Evolutionary conservation across 2,888 invertebrate genomes (phyloP), one percentile per base, ranked within the genome.

Genomic region (Ornithoptera priamus): DNA sequence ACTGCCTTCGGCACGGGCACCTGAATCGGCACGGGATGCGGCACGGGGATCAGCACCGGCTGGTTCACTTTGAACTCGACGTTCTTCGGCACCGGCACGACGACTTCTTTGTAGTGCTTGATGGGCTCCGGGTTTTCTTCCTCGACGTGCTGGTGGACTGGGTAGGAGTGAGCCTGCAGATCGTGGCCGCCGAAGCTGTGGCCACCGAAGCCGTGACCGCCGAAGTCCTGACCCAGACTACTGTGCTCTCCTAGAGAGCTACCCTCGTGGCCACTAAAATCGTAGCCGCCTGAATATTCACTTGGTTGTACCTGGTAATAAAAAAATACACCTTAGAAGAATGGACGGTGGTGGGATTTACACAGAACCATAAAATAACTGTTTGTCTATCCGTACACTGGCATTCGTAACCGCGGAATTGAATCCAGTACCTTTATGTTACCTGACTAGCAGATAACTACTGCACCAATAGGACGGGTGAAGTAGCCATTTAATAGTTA

Each of bases 1-100:
- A 95, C 92, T 0, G 95, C 95, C 75, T 94, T 95, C 0, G 95
- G 94, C 0, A 96, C 95, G 1, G 95, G 95, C 0, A 95, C 90
- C 53, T 95, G 94, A 1, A 95, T 95, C 0, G 95, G 95, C 39
- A 95, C 94, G 0, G 95, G 95, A 73, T 95, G 95, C 0, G 94
- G 93, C 0, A 94, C 93, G 0, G 94, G 94, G 0, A 94, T 93
- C 0, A 94, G 80, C 0, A 94, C 78, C 0, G 94, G 94, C 66
- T 94, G 94, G 42, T 94, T 86, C 8, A 94, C 81, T 80, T 93
- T 92, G 75, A 94, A 94, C 71, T 94, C 94, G 42, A 94, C 89
- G 70, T 95, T 94, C 67, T 95, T 94, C 0, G 90, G 94, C 5
- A 94, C 86, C 17, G 95, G 95, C 18, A 95, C 93, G 0, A 95